These are phyloP conservation scores for Thera britannica DNA, from an alignment of 2,888 invertebrate genomes.

Conservation along the genomic window DNA sequence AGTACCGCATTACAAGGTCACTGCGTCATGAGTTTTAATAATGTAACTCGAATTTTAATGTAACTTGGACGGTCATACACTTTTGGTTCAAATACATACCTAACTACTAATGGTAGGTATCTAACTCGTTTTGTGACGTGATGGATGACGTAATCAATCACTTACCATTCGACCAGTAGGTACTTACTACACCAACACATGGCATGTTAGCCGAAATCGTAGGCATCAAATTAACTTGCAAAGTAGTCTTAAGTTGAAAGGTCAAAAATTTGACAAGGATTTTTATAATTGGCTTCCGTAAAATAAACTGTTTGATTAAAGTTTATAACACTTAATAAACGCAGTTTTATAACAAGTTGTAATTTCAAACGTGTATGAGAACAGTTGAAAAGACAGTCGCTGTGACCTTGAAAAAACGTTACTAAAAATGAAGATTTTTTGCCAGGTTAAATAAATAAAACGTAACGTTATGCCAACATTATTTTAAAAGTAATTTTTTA, in stretches of 20 bases:
- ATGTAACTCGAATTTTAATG: too few species aligned
- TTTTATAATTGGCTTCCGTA: neutral
- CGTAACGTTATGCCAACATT: neutral
- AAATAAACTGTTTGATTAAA: neutral
- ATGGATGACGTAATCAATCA: neutral
- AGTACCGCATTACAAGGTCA: too few species aligned
- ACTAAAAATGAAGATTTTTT: neutral
- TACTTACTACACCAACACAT: neutral
- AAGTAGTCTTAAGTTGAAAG: neutral
- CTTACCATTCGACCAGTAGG: neutral
- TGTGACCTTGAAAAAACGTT: slow-evolving; percentile 4
- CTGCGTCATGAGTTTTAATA: too few species aligned
- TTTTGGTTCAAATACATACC: too few species aligned
- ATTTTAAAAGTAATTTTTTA: neutral
- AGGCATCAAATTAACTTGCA: neutral
- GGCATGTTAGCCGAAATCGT: neutral
- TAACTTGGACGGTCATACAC: too few species aligned
- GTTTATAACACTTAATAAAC: too few species aligned
- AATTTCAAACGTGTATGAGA: neutral
- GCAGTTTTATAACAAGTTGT: neutral
- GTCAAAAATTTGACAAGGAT: neutral
- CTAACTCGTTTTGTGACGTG: neutral
- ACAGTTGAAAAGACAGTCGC: neutral
- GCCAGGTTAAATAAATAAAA: neutral
- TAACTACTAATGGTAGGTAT: neutral